Conservation (phyloP, 2,113 vertebrate species). For the Lepus americanus region DNA sequence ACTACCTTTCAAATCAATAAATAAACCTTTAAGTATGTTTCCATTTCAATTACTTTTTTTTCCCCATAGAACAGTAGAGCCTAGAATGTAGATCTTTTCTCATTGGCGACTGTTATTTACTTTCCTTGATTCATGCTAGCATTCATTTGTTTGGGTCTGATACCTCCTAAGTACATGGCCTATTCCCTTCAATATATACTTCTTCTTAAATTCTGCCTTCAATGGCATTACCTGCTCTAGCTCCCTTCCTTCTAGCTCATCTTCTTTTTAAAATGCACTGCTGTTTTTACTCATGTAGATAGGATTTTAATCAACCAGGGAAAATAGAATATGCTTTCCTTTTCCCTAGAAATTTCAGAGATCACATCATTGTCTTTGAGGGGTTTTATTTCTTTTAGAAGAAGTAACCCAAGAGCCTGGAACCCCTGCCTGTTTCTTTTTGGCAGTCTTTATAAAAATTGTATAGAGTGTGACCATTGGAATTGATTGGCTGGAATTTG, state of each 20-base stretch:
- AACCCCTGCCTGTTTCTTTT: constrained; percentile 31
- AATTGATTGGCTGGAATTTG: constrained; percentile 66
- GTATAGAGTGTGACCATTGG: constrained; percentile 39
- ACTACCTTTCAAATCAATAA: too few relatives aligned
- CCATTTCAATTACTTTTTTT: neutral
- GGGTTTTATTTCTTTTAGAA: constrained; percentile 50
- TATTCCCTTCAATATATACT: neutral
- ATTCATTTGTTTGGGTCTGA: neutral
- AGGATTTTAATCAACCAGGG: neutral
- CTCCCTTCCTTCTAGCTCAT: neutral
- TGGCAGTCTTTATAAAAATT: constrained; percentile 69
- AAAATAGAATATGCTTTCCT: neutral
- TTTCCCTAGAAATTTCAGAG: neutral
- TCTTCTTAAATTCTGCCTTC: constrained; percentile 1
- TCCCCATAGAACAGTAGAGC: neutral
- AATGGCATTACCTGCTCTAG: neutral
- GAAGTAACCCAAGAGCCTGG: constrained; percentile 27
- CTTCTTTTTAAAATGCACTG: neutral
- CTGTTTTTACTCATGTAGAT: neutral
- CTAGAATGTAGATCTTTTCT: neutral
- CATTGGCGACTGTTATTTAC: neutral
- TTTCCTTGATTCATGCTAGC: neutral
- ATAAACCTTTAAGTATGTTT: neutral
- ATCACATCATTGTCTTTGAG: neutral
- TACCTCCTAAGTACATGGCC: neutral